phyloP scores from a whole-genome alignment of 2,888 invertebrate species.

The Pinctada fucata region DNA sequence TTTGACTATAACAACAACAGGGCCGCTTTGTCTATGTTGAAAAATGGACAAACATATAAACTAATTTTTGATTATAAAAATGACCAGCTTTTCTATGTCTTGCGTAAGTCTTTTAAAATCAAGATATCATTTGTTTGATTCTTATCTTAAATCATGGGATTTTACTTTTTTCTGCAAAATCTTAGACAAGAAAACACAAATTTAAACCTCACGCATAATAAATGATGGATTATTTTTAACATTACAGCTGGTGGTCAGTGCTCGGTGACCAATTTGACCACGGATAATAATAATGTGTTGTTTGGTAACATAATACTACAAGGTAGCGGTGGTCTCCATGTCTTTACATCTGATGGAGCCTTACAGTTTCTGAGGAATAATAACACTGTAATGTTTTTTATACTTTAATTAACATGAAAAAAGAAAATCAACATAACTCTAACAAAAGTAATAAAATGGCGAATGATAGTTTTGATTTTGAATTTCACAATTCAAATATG shows the following conservation, averaged over 20 bases:
- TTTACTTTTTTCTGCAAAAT: no score
- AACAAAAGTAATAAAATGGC: no score
- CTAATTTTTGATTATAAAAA: slow-evolving; percentile 53
- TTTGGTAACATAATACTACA: slow-evolving; percentile 48
- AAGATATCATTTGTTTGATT: neutral
- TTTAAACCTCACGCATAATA: no score
- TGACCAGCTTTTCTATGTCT: slow-evolving; percentile 49
- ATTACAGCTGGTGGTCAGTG: slow-evolving; percentile 41
- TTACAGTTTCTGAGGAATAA: slow-evolving; percentile 51
- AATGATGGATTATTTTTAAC: neutral
- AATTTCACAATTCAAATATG: no score
- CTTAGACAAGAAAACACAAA: no score
- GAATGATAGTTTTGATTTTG: no score
- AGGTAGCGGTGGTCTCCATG: slow-evolving; percentile 47
- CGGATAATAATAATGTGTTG: slow-evolving; percentile 51
- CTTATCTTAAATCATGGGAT: no score
- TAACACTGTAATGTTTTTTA: slow-evolving; percentile 44
- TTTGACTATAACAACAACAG: slow-evolving; percentile 54
- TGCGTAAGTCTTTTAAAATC: slow-evolving; percentile 36
- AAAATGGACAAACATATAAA: slow-evolving; percentile 44
- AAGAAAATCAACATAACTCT: no score
- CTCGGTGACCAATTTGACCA: slow-evolving; percentile 38
- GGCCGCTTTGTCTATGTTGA: slow-evolving; percentile 49
- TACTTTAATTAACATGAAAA: no score
- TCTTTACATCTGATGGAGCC: slow-evolving; percentile 52